A percentile compares a stretch with the other conserved stretches of the same genome.
Evolutionary conservation across 2,113 vertebrate species (phyloP).

Genomic region (Oryzias javanicus): DNA sequence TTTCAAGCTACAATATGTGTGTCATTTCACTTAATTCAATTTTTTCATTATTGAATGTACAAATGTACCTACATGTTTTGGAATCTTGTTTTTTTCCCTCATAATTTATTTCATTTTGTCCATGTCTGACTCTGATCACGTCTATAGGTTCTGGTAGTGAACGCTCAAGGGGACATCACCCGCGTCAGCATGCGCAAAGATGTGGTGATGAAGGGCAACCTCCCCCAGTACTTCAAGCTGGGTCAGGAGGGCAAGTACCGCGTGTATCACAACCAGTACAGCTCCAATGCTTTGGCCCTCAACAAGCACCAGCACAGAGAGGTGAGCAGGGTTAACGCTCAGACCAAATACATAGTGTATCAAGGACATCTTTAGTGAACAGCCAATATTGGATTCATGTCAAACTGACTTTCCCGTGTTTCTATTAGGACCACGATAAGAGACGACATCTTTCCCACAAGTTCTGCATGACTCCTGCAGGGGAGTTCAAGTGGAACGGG

Average conservation of each 20-base stretch:
- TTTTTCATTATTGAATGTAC: too few relatives aligned
- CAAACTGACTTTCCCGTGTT: slow-evolving; percentile 2
- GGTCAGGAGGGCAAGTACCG: slow-evolving; percentile 98
- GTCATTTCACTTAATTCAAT: too few relatives aligned
- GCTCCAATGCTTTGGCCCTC: slow-evolving; percentile 89
- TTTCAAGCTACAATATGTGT: too few relatives aligned
- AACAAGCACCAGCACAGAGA: slow-evolving; percentile 99
- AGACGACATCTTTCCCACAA: slow-evolving; percentile 95
- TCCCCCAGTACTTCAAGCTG: slow-evolving; percentile 87
- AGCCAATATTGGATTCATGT: neutral
- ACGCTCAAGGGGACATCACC: slow-evolving; percentile 88
- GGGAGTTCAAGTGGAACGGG: slow-evolving; percentile 98
- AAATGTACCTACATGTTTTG: too few relatives aligned
- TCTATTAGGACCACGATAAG: slow-evolving; percentile 89
- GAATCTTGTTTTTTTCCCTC: neutral
- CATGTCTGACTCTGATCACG: neutral
- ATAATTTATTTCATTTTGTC: neutral
- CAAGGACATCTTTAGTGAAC: neutral
- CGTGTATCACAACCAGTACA: slow-evolving; percentile 97
- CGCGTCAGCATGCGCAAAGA: slow-evolving; percentile 86
- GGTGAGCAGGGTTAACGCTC: slow-evolving; percentile 31
- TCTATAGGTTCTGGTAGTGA: slow-evolving; percentile 86
- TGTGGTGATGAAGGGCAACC: slow-evolving; percentile 86
- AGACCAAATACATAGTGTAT: neutral
- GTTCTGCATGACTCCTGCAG: slow-evolving; percentile 94